Percentiles rank a stretch among this genome's conserved stretches.
phyloP scores from a whole-genome alignment of 2,888 invertebrate genomes.

The Phyto melanocephala region DNA sequence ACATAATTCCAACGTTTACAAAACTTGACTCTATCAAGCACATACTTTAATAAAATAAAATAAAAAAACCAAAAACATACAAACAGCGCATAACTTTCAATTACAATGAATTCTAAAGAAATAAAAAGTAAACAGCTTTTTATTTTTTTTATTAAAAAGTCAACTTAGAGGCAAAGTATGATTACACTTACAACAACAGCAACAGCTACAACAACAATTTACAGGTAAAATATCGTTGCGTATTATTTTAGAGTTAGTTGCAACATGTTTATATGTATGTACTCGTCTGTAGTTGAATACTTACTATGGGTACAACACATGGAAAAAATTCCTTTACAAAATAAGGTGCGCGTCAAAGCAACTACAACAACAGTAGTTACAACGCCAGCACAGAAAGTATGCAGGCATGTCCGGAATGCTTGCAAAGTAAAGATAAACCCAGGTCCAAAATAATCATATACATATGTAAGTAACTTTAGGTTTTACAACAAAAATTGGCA shows the following conservation, averaged over 20 bases:
- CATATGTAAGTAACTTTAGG: slow-evolving; percentile 18
- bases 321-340: slow-evolving; percentile 47
- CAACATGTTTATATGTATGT: neutral
- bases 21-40: neutral
- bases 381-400: slow-evolving; percentile 12
- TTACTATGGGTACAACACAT: slow-evolving; percentile 1
- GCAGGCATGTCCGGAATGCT: slow-evolving; percentile 52
- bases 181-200: slow-evolving; percentile 8
- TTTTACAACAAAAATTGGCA: slow-evolving; percentile 4
- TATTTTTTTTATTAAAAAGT: slow-evolving; percentile 1
- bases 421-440: slow-evolving; percentile 45
- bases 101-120: slow-evolving; percentile 52
- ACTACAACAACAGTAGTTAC: neutral
- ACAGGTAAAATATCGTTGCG: slow-evolving; percentile 21
- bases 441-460: slow-evolving; percentile 10
- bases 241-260: slow-evolving; percentile 37
- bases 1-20: slow-evolving; percentile 23
- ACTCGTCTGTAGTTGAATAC: neutral
- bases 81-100: slow-evolving; percentile 54
- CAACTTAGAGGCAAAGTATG: slow-evolving; percentile 35
- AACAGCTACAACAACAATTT: slow-evolving; percentile 10
- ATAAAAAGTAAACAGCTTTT: slow-evolving; percentile 48
- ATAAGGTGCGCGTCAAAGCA: slow-evolving; percentile 39
- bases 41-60: neutral
- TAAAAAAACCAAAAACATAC: neutral